These are phyloP conservation scores for Deilephila porcellus DNA, from an alignment of 2,888 invertebrate genomes.

Conservation along the genomic window DNA sequence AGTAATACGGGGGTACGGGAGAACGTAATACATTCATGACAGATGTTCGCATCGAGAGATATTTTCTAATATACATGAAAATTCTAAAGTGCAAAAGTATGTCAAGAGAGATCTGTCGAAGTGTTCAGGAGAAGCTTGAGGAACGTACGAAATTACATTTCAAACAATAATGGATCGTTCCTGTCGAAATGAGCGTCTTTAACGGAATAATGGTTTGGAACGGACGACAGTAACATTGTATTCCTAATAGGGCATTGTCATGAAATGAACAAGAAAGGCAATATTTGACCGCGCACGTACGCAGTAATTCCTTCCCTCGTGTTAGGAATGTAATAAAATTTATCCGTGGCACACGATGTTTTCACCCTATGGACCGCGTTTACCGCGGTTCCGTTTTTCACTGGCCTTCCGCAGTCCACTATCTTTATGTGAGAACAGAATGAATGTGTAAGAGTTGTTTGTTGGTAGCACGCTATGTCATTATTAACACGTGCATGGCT, in stretches of 20 bases:
- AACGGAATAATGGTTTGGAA: conserved; percentile 41
- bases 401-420: neutral
- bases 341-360: conserved; percentile 51
- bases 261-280: conserved; percentile 60
- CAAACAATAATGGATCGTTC: conserved; percentile 47
- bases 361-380: neutral
- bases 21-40: neutral
- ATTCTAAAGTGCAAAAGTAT: conserved; percentile 55
- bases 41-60: neutral
- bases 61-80: conserved; percentile 41
- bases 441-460: neutral
- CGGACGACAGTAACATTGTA: conserved; percentile 59
- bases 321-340: conserved; percentile 74
- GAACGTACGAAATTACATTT: conserved; percentile 45
- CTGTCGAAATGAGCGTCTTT: conserved; percentile 50
- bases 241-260: conserved; percentile 71
- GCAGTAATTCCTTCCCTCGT: conserved; percentile 60
- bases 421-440: neutral
- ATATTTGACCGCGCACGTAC: conserved; percentile 68
- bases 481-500: neutral
- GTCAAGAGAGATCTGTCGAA: neutral
- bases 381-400: neutral
- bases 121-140: conserved; percentile 13
- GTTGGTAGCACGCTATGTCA: neutral
- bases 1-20: neutral